These are phyloP conservation scores for Rhinolophus ferrumequinum DNA, from an alignment of 2,113 vertebrate genomes.

Conservation along the genomic window DNA sequence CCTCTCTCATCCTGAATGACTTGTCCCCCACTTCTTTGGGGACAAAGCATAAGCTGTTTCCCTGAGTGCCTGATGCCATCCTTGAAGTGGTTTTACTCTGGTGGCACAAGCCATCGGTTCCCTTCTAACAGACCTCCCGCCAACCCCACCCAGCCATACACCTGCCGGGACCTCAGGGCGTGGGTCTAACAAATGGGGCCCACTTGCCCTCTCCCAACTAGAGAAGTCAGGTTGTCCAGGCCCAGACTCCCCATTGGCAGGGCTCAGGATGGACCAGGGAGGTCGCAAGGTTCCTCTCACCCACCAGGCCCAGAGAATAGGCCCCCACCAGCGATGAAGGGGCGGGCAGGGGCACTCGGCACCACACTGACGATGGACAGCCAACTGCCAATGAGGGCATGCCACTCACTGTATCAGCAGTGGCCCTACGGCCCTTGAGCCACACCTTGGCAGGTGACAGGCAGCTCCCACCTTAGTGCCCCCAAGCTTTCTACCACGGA, in stretches of 20 bases:
- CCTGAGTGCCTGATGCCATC: not conserved
- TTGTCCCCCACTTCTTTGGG: not conserved
- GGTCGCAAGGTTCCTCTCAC: not conserved
- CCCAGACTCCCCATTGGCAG: not conserved
- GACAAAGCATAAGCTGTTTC: not conserved
- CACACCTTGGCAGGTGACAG: not conserved
- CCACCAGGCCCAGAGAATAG: not conserved
- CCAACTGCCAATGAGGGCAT: not conserved
- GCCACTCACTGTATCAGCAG: not conserved
- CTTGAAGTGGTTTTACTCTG: not conserved
- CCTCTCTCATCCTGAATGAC: not conserved
- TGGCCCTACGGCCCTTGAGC: not conserved
- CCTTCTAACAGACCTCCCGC: not conserved
- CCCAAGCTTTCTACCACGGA: not conserved
- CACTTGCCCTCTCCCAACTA: not conserved
- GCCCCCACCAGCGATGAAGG: rapidly evolving
- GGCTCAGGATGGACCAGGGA: not conserved
- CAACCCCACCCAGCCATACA: no score
- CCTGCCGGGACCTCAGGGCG: not conserved
- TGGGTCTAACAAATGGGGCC: not conserved
- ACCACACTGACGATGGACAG: no score
- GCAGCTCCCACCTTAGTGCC: not conserved
- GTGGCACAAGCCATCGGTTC: not conserved
- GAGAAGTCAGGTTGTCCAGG: not conserved
- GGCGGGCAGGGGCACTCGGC: no score